Evolutionary conservation across 2,888 invertebrate genomes (phyloP).

Genomic region (Unio pictorum): DNA sequence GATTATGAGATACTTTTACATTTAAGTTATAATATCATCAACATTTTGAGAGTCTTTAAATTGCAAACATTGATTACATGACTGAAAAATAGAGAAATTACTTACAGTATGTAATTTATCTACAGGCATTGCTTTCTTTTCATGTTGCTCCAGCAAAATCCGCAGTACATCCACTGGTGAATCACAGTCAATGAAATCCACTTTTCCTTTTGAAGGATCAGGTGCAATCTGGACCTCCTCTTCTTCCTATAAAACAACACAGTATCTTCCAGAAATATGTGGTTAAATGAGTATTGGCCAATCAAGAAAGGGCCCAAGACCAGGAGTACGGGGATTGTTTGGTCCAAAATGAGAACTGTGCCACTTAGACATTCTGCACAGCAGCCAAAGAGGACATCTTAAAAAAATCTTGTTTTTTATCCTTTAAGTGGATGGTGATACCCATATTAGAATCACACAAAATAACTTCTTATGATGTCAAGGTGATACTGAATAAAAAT

Average conservation of each 20-base stretch:
- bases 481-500: no score
- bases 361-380: no score
- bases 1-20: no score
- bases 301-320: no score
- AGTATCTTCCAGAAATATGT: neutral
- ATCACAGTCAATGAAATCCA: slow-evolving; percentile 61
- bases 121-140: slow-evolving; percentile 47
- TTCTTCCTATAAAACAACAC: slow-evolving; percentile 46
- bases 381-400: no score
- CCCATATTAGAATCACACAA: no score
- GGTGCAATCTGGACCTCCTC: slow-evolving; percentile 47
- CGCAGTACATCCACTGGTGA: slow-evolving; percentile 64
- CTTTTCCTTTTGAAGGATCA: slow-evolving; percentile 49
- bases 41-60: neutral
- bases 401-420: no score
- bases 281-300: neutral
- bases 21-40: no score
- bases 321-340: no score
- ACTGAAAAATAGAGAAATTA: slow-evolving; percentile 3
- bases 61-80: neutral
- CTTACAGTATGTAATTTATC: slow-evolving; percentile 64
- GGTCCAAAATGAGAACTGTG: no score
- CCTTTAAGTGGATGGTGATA: no score
- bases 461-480: no score
- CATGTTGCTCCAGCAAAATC: slow-evolving; percentile 46